Base-by-base conservation (phyloP, 1,140 invertebrate species). In the Procambarus clarkii region DNA sequence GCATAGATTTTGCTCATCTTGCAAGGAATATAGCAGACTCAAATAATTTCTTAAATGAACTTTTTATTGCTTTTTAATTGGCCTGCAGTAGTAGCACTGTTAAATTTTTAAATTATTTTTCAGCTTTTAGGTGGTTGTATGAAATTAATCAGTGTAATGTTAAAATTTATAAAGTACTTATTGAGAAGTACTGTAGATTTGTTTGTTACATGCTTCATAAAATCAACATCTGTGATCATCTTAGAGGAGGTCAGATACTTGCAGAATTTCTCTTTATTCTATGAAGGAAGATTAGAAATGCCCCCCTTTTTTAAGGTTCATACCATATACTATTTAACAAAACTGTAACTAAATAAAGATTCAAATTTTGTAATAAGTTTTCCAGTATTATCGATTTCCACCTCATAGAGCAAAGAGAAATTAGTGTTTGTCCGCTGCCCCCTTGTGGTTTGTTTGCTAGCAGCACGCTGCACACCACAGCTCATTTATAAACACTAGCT, bases 1-100 rank as follows among this genome's bases (percentile, higher is more conserved):
- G 85, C 85, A 86, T 86, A 77, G 85, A 86, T 86, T 86, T 86
- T 86, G 85, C 85, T 86, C 71, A 86, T 86, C 85, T 86, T 86
- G 71, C 85, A 78, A 86, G 85, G 85, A 86, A 86, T 86, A 77
- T 86, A 77, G 85, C 74, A 86, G 48, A 78, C 48, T 81, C 74
- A 21, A 60, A 71, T 86, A 78, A 71, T 78, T 86, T 85, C 76
- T 77, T 58, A 58, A 54, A 78, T 77, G 85, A 81, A 88, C 21
- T 34, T 87, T 69, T 81, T 80, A 88, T 88, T 77, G 76, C 85
- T 77, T 69, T 77, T 81, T 88, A 81, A 81, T 88, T 88, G 78
- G 86, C 86, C 48, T 77, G 46, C 85, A 86, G 71, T 71, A 71
- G 69, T 85, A 85, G 60, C 44, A 74, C 74, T 85, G 69, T 71